Evolutionary conservation across 2,888 invertebrate genomes (phyloP).

Genomic region (Drosophila anomelani): DNA sequence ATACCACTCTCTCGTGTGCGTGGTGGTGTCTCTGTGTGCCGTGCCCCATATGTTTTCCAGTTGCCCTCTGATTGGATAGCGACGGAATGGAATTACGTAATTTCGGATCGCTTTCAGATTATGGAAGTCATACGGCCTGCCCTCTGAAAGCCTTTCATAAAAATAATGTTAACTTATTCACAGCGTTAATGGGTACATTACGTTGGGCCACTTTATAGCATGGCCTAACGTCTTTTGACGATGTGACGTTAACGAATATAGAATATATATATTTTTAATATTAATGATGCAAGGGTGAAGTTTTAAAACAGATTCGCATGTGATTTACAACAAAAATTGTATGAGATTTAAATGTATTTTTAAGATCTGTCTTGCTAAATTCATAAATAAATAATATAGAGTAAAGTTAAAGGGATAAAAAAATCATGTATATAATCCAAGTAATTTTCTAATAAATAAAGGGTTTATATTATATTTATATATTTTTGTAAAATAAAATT

Average conservation of each 20-base stretch:
- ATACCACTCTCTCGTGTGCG: conserved; percentile 1
- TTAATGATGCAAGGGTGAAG: neutral
- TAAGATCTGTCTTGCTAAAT: neutral
- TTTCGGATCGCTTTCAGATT: conserved; percentile 43
- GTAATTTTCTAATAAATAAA: too few species aligned
- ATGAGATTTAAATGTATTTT: neutral
- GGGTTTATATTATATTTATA: too few species aligned
- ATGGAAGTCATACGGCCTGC: conserved; percentile 22
- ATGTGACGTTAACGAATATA: neutral
- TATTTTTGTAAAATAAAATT: too few species aligned
- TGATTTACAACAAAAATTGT: neutral
- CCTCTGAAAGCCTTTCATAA: conserved; percentile 24
- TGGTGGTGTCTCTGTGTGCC: neutral
- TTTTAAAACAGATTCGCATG: neutral
- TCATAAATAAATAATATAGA: neutral
- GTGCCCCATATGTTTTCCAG: conserved; percentile 39
- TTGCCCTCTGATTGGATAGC: conserved; percentile 42
- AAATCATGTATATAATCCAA: too few species aligned
- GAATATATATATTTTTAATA: neutral
- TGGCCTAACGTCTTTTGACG: neutral
- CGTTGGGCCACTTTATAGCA: neutral
- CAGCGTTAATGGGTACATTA: conserved; percentile 19
- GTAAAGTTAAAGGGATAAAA: neutral
- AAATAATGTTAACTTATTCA: conserved; percentile 11
- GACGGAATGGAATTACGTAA: conserved; percentile 51